Conservation (phyloP, 2,113 vertebrate genomes). For the Girardinichthys multiradiatus region DNA sequence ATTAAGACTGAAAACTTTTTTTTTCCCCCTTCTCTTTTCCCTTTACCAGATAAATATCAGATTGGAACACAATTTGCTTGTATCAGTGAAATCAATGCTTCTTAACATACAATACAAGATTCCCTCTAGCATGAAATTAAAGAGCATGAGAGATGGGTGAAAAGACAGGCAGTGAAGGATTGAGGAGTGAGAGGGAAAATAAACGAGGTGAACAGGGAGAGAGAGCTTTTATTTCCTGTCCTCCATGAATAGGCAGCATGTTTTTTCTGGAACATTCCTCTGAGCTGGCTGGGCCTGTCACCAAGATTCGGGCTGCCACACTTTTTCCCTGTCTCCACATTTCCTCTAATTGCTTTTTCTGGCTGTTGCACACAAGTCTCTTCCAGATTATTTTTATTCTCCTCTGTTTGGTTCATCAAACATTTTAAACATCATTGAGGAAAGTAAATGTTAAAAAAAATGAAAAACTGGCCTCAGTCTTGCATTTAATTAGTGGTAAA, state of each 20-base stretch:
- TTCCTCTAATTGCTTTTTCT: conserved; percentile 30
- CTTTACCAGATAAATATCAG: conserved; percentile 42
- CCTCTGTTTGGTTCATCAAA: background rate
- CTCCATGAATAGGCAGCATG: conserved; percentile 73
- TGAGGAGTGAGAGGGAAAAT: conserved; percentile 19
- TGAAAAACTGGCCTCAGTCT: background rate
- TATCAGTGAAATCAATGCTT: conserved; percentile 36
- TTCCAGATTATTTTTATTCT: background rate
- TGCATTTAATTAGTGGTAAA: background rate
- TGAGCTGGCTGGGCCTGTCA: conserved; percentile 65
- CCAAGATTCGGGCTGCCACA: conserved; percentile 63
- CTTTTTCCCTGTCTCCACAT: conserved; percentile 50
- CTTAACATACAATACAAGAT: conserved; percentile 35
- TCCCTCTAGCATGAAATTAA: conserved; percentile 38
- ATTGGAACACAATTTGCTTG: conserved; percentile 17
- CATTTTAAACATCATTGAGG: background rate
- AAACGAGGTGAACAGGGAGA: conserved; percentile 20
- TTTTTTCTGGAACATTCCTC: conserved; percentile 76
- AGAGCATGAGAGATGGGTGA: conserved; percentile 12
- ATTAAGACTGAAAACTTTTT: conserved; percentile 3
- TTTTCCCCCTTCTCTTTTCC: background rate
- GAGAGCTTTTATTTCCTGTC: conserved; percentile 70
- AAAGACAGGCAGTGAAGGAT: conserved; percentile 36
- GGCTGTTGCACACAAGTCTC: background rate
- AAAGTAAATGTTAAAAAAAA: background rate